Evolutionary conservation across 2,888 invertebrate genomes (phyloP).

Genomic region (Brachypterus glaber): DNA sequence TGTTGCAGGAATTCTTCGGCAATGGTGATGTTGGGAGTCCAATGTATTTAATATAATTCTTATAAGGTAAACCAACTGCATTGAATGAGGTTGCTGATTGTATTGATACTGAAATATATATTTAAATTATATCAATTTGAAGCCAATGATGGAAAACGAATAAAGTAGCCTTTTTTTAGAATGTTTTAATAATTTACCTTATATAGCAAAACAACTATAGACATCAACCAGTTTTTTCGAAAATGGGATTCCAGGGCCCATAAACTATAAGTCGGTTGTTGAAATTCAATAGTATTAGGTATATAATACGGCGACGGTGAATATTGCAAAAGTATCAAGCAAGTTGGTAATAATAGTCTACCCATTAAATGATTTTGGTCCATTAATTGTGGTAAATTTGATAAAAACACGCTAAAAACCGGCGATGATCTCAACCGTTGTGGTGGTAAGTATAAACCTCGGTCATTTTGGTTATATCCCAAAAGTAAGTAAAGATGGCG

Average conservation of each 20-base stretch:
- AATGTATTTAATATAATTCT: slow-evolving; percentile 86
- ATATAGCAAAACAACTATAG: slow-evolving; percentile 86
- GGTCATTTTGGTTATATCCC: slow-evolving; percentile 87
- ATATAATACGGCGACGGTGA: slow-evolving; percentile 66
- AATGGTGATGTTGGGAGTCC: slow-evolving; percentile 84
- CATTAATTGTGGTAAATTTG: slow-evolving; percentile 85
- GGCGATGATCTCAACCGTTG: slow-evolving; percentile 79
- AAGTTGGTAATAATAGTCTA: slow-evolving; percentile 75
- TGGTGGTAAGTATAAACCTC: slow-evolving; percentile 85
- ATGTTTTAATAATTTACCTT: slow-evolving; percentile 56
- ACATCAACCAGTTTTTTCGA: slow-evolving; percentile 86
- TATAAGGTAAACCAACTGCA: slow-evolving; percentile 69
- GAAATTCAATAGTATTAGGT: slow-evolving; percentile 45
- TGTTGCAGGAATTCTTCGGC: slow-evolving; percentile 72
- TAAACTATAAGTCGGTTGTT: slow-evolving; percentile 71
- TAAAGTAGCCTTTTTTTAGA: slow-evolving; percentile 3
- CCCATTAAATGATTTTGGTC: slow-evolving; percentile 96
- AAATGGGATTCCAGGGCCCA: slow-evolving; percentile 82
- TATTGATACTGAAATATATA: slow-evolving; percentile 57
- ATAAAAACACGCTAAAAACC: slow-evolving; percentile 91
- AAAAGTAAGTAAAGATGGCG: slow-evolving; percentile 85
- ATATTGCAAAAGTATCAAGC: slow-evolving; percentile 70
- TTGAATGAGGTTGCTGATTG: slow-evolving; percentile 57
- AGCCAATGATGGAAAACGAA: slow-evolving; percentile 3
- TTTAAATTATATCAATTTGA: neutral